Evolutionary conservation across 2,797 vertebrate species (phyloP), one percentile per base, ranked within the genome.

Genomic region (Leptatherina wallacei): DNA sequence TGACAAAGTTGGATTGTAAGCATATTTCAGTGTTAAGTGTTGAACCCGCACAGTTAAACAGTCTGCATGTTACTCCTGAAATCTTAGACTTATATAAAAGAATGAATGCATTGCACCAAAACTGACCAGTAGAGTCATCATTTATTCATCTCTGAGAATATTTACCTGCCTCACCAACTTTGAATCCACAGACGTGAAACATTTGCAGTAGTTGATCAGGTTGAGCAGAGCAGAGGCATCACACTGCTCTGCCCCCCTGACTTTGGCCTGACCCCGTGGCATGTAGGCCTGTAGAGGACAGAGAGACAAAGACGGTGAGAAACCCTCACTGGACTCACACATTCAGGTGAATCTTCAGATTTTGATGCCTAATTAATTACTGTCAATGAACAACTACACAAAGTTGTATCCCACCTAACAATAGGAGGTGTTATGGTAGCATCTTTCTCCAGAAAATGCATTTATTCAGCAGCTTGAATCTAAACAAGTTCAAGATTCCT

Each of bases 181-280:
- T 29, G 83, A 79, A 60, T 95, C 81, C 56, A 92, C 78, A 44
- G 49, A 80, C 20, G 65, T 36, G 78, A 97, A 96, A 70, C 84
- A 87, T 67, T 87, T 70, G 0, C 95, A 95, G 79, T 86, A 91
- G 83, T 90, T 94, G 76, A 96, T 94, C 65, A 96, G 91, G 85
- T 94, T 95, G 67, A 97, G 93, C 36, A 96, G 89, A 30, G 90
- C 94, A n/a, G 94, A 89, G 3, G 94, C 77, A 4, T 95, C 95
- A 30, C 91, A 95, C 4, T 93, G 72, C 33, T 93, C 75, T 0
- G 92, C 80, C 3, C 88, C 78, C n/a, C 62, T 90, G 75, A 80
- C 75, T 42, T 93, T 84, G 1, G 69, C 47, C 84, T 94, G 93
- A 81, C 94, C 95, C 62, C 90, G 91, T 3, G 93, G 92, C 94